Percentiles rank a stretch among this genome's conserved stretches.
Evolutionary conservation across 2,888 invertebrate species (phyloP).

Genomic region (Agonopterix subpropinquella): DNA sequence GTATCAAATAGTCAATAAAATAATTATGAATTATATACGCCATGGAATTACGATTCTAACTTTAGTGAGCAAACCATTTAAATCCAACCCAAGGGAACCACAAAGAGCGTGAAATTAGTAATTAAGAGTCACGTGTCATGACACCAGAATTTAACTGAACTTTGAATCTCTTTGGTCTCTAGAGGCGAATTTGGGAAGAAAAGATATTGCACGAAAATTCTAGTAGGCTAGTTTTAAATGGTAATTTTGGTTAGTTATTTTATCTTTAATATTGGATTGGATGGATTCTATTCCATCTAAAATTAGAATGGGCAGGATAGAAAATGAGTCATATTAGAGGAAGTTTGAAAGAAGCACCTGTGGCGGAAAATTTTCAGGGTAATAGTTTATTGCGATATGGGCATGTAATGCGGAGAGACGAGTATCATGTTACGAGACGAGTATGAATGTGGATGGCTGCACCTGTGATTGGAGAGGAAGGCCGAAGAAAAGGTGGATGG

Average conservation of each 20-base stretch:
- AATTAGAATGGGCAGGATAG: no score
- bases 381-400: no score
- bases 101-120: constrained; percentile 66
- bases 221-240: neutral
- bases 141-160: constrained; percentile 21
- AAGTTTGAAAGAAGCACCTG: no score
- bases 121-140: constrained; percentile 61
- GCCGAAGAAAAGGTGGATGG: no score
- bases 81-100: constrained; percentile 46
- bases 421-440: no score
- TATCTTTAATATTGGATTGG: no score
- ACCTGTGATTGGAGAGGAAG: no score
- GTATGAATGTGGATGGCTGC: neutral
- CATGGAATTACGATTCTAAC: constrained; percentile 46
- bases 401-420: no score
- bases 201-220: neutral
- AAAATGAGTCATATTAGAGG: no score
- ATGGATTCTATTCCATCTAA: no score
- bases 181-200: constrained; percentile 9
- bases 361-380: no score
- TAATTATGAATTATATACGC: constrained; percentile 55
- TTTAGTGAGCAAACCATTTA: constrained; percentile 27
- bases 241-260: neutral
- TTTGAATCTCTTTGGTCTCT: constrained; percentile 29
- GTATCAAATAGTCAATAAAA: constrained; percentile 12